phyloP scores from a whole-genome alignment of 2,797 vertebrate genomes.

The Hemibagrus guttatus region DNA sequence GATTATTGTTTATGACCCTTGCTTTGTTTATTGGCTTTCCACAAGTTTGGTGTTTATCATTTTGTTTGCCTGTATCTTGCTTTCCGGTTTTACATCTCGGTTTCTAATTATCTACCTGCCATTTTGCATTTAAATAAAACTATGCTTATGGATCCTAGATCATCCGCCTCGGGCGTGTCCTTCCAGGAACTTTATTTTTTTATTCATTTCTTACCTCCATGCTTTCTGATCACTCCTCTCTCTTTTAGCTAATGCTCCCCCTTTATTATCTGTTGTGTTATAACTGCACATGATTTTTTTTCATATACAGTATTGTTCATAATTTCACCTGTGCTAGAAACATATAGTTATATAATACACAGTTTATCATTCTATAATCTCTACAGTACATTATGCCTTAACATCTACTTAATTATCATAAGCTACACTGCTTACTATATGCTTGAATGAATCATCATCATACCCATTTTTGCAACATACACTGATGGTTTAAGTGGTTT shows the following conservation, averaged over 20 bases:
- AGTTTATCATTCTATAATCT: not conserved
- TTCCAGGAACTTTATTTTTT: too few species aligned
- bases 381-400: not conserved
- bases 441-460: not conserved
- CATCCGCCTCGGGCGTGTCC: too few species aligned
- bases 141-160: too few species aligned
- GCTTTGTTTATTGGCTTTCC: too few species aligned
- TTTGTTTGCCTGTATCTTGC: too few species aligned
- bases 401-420: not conserved
- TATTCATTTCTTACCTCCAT: not conserved
- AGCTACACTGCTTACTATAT: not conserved
- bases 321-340: not conserved
- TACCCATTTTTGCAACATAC: not conserved
- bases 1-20: too few species aligned
- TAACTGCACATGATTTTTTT: not conserved
- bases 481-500: not conserved
- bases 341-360: not conserved
- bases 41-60: too few species aligned
- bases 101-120: too few species aligned
- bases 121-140: too few species aligned
- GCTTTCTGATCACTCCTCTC: not conserved
- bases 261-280: not conserved
- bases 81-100: too few species aligned
- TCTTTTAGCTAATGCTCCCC: not conserved
- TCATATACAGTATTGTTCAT: not conserved